phyloP scores from a whole-genome alignment of 2,113 vertebrate species.

The Ceyx melanurus region DNA sequence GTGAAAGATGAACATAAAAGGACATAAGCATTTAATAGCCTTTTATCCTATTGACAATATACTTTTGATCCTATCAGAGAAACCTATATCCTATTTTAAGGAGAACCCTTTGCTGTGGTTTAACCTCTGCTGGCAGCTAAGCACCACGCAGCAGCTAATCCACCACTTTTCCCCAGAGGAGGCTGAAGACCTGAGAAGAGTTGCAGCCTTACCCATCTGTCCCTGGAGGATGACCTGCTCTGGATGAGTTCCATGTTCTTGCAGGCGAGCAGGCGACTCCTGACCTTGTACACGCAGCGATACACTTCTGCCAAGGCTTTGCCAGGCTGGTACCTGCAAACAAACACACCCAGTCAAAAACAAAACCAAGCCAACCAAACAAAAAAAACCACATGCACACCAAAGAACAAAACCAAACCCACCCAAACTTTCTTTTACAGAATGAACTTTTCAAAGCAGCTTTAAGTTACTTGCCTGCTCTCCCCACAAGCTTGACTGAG shows the following conservation, averaged over 20 bases:
- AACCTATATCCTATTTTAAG: background rate
- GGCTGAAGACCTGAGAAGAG: background rate
- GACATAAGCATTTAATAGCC: background rate
- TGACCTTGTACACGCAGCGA: conserved; percentile 93
- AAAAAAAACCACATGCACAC: background rate
- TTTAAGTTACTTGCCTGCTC: conserved; percentile 83
- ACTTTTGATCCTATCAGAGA: background rate
- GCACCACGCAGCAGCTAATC: too few species aligned
- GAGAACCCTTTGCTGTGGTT: background rate
- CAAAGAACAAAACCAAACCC: background rate
- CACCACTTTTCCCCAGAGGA: background rate
- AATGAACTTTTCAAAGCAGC: background rate
- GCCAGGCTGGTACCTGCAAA: conserved; percentile 90
- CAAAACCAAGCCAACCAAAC: background rate
- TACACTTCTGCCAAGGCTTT: conserved; percentile 92
- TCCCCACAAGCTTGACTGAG: conserved; percentile 89
- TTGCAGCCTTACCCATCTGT: conserved; percentile 86
- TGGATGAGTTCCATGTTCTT: conserved; percentile 96
- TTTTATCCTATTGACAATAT: background rate
- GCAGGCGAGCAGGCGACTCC: conserved; percentile 93
- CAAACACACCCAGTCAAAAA: background rate
- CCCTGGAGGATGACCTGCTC: conserved; percentile 88
- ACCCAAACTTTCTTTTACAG: background rate
- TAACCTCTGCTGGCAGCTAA: too few species aligned
- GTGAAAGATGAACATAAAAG: background rate